Percentiles rank a stretch among this genome's conserved stretches.
Conservation (phyloP, 2,797 vertebrate genomes). For the Sebastes kiyomatsui region DNA sequence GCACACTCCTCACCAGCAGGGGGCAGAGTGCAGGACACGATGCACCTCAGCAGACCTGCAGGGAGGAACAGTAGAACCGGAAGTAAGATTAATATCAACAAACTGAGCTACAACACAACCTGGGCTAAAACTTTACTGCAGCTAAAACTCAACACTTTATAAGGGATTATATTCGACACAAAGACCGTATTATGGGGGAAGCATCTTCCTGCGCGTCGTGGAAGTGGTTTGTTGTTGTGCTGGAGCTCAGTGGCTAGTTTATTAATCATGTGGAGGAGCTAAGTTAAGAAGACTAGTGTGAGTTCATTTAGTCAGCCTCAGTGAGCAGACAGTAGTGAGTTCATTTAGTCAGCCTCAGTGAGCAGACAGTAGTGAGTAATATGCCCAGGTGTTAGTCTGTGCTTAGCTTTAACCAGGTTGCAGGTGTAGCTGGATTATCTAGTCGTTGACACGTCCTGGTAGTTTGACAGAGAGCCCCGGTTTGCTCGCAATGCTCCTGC, state of each 20-base stretch:
- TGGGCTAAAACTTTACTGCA: slow-evolving; percentile 10
- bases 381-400: slow-evolving; percentile 4
- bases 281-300: slow-evolving; percentile 6
- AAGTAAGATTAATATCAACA: slow-evolving; percentile 48
- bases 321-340: no score
- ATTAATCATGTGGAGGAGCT: background rate
- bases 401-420: background rate
- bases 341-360: background rate
- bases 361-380: background rate
- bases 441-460: slow-evolving; percentile 13
- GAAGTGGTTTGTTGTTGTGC: slow-evolving; percentile 6
- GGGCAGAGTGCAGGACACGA: no score
- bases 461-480: background rate
- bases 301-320: background rate
- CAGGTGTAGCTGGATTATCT: background rate
- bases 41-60: no score
- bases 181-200: slow-evolving; percentile 26
- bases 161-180: fast-evolving
- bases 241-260: slow-evolving; percentile 28
- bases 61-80: background rate
- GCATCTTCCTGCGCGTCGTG: background rate
- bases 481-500: slow-evolving; percentile 50
- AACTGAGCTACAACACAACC: slow-evolving; percentile 24
- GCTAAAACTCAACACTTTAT: background rate
- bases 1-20: no score